A percentile compares a stretch with the other conserved stretches of the same genome.
Evolutionary conservation across 2,113 vertebrate genomes (phyloP).

Genomic region (Tragelaphus imberbis): DNA sequence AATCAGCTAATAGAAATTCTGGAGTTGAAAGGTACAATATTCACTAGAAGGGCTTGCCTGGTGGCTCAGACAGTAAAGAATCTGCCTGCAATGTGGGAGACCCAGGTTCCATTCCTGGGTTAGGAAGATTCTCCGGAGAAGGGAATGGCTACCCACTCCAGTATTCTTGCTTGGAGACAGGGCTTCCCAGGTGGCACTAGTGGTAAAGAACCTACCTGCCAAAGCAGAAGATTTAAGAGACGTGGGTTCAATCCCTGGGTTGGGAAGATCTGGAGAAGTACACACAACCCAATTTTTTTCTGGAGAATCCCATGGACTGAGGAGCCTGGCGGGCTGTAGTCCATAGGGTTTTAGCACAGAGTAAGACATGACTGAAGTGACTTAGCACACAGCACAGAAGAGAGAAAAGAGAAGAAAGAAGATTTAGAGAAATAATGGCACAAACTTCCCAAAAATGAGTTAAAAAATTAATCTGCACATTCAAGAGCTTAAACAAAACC

Average conservation of each 20-base stretch:
- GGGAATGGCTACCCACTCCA: background rate
- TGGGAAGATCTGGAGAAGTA: background rate
- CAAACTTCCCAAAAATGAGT: background rate
- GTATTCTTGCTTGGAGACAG: background rate
- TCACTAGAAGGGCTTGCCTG: background rate
- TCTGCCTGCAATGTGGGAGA: background rate
- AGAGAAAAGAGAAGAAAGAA: background rate
- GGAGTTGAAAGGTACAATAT: background rate
- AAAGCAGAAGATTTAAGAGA: background rate
- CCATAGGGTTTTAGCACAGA: background rate
- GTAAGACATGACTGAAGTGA: background rate
- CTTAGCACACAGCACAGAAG: background rate
- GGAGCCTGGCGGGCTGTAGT: background rate
- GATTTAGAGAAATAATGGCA: background rate
- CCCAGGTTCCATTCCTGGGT: background rate
- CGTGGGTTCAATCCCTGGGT: background rate
- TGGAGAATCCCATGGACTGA: background rate
- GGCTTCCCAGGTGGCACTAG: background rate
- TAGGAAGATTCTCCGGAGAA: background rate
- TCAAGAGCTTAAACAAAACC: background rate
- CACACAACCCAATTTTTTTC: background rate
- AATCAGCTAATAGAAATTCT: background rate
- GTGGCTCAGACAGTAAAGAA: background rate
- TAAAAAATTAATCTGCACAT: background rate
- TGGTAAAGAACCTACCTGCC: background rate